Conservation (phyloP, 1,140 invertebrate genomes). For the Manduca sexta region DNA sequence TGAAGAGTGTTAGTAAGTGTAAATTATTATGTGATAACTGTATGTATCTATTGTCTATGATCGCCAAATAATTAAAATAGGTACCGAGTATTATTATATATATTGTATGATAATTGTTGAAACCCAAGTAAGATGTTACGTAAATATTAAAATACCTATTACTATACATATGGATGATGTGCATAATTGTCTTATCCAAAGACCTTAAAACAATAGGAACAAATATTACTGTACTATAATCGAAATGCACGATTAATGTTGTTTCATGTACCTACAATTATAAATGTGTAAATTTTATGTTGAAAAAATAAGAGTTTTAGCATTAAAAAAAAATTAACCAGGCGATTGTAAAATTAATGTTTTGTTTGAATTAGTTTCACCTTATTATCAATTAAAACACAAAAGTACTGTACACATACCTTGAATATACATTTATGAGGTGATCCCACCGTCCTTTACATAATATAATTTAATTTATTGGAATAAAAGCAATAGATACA, state of each 20-base stretch:
- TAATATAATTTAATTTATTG: too few species aligned
- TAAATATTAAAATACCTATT: constrained; percentile 27
- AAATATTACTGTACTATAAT: constrained; percentile 41
- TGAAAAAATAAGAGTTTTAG: constrained; percentile 54
- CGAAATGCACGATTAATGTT: constrained; percentile 61
- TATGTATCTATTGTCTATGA: constrained; percentile 55
- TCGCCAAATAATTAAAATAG: constrained; percentile 65
- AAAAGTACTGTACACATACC: too few species aligned
- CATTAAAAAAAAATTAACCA: constrained; percentile 53
- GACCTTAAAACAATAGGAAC: constrained; percentile 44
- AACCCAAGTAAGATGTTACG: constrained; percentile 45
- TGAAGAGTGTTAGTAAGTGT: constrained; percentile 54
- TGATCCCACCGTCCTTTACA: too few species aligned
- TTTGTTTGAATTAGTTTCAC: constrained; percentile 33
- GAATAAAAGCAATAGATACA: too few species aligned
- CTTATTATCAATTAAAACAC: too few species aligned
- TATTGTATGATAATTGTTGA: constrained; percentile 61
- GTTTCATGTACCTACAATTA: constrained; percentile 57
- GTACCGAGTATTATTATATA: constrained; percentile 37
- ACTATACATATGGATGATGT: constrained; percentile 19
- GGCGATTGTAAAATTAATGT: constrained; percentile 54
- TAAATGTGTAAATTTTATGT: constrained; percentile 65
- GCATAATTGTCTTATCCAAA: constrained; percentile 54
- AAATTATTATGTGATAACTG: constrained; percentile 62
- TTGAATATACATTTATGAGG: too few species aligned